These are phyloP conservation scores for Australoheros scitulus DNA, from an alignment of 2,113 vertebrate genomes.

Conservation along the genomic window DNA sequence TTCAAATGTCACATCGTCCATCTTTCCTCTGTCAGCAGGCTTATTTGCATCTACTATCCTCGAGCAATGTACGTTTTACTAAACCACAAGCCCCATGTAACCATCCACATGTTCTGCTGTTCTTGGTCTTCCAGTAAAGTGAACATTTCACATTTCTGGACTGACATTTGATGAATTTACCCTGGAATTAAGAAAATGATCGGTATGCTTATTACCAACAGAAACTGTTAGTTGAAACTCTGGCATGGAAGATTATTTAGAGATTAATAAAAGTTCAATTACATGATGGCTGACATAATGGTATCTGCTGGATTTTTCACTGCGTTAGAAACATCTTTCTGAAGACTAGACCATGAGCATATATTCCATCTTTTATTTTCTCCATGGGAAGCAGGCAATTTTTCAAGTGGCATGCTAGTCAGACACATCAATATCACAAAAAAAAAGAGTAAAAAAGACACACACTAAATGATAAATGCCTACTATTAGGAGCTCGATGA, in stretches of 20 bases:
- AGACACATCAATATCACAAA: constrained; percentile 40
- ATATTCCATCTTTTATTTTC: not conserved
- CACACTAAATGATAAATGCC: not conserved
- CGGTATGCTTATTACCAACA: not conserved
- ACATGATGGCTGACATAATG: not conserved
- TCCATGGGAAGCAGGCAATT: constrained; percentile 38
- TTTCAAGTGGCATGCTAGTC: constrained; percentile 43
- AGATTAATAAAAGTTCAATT: not conserved
- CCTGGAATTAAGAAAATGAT: not conserved
- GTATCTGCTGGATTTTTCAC: not conserved
- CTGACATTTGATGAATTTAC: not conserved
- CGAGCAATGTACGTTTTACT: not conserved
- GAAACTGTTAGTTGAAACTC: not conserved
- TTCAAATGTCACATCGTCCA: constrained; percentile 20
- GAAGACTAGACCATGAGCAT: not conserved
- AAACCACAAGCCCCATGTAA: not conserved
- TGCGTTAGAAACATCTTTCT: not conserved
- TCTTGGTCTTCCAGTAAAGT: not conserved
- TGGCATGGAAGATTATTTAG: not conserved
- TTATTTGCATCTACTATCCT: not conserved
- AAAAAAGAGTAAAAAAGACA: not conserved
- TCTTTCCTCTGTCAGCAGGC: constrained; percentile 13
- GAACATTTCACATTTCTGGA: not conserved
- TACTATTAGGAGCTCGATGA: not conserved
- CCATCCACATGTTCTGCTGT: not conserved